Evolutionary conservation across 1,140 invertebrate genomes (phyloP).

Genomic region (Platorchestia sp.): DNA sequence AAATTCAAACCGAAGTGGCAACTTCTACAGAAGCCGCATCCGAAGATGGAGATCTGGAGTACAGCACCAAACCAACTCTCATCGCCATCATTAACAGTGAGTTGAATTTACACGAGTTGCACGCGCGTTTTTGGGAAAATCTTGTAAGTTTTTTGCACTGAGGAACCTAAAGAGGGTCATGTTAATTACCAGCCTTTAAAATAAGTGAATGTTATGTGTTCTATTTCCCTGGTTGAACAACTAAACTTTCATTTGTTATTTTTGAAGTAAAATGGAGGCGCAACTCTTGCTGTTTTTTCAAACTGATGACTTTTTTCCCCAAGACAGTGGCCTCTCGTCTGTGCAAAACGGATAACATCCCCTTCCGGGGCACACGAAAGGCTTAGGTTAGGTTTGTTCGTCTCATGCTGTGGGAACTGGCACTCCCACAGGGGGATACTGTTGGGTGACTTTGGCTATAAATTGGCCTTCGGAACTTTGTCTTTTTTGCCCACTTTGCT

Average conservation of each 20-base stretch:
- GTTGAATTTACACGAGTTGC: neutral
- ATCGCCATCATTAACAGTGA: conserved; percentile 32
- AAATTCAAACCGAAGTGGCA: neutral
- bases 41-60: neutral
- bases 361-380: neutral
- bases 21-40: neutral
- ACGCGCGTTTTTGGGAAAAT: neutral
- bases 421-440: neutral
- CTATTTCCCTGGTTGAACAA: neutral
- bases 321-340: neutral
- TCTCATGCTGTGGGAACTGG: no score
- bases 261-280: neutral
- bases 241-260: neutral
- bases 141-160: neutral
- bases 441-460: neutral
- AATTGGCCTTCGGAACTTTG: neutral
- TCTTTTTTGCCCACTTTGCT: no score
- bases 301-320: neutral
- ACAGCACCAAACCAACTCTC: neutral
- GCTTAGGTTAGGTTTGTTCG: no score
- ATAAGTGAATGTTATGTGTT: neutral
- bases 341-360: no score
- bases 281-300: neutral
- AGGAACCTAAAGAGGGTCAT: no score
- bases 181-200: neutral